A percentile compares a stretch with the other conserved stretches of the same genome.
phyloP scores from a whole-genome alignment of 2,797 vertebrate species.

The Pelodytes ibericus region DNA sequence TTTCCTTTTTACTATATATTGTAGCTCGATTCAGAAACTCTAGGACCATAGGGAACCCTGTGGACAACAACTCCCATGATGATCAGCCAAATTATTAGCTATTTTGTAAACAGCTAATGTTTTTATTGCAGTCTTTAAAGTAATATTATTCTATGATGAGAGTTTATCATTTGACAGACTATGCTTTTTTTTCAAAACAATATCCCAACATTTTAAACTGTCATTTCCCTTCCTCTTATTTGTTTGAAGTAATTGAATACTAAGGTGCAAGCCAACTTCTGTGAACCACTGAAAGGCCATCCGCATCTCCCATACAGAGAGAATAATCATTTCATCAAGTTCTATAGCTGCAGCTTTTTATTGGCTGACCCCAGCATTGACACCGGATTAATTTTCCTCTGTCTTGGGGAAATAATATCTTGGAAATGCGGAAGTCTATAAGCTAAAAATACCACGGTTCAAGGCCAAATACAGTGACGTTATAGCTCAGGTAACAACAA shows the following conservation, averaged over 20 bases:
- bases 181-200: no score
- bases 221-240: slow-evolving; percentile 29
- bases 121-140: no score
- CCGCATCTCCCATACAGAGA: slow-evolving; percentile 38
- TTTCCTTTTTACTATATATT: no score
- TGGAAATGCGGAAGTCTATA: slow-evolving; percentile 31
- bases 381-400: slow-evolving; percentile 40
- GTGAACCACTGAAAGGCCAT: slow-evolving; percentile 41
- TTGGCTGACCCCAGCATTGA: slow-evolving; percentile 32
- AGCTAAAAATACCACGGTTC: slow-evolving; percentile 36
- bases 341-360: slow-evolving; percentile 41
- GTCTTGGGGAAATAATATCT: slow-evolving; percentile 32
- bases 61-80: no score
- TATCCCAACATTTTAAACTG: background rate
- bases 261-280: slow-evolving; percentile 27
- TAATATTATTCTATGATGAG: no score
- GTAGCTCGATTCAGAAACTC: no score
- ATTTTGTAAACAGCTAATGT: no score
- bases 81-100: no score
- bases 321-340: slow-evolving; percentile 48
- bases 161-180: no score
- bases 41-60: no score
- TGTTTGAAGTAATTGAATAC: slow-evolving; percentile 36
- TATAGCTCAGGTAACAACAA: no score
- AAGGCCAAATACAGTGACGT: slow-evolving; percentile 4